Evolutionary conservation across 2,797 vertebrate genomes (phyloP).

Genomic region (Mycteria americana): DNA sequence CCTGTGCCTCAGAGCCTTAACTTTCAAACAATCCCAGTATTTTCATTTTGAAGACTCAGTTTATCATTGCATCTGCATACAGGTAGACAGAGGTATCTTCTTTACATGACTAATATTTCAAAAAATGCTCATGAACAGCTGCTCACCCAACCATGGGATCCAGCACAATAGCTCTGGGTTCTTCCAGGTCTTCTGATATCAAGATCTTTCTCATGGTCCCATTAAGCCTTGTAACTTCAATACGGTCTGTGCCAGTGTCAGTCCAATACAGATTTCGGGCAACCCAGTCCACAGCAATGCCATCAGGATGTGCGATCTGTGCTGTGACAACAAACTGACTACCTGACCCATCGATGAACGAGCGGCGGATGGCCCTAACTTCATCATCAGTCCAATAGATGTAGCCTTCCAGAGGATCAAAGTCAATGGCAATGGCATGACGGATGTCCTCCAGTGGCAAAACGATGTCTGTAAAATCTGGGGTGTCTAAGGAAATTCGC

Average conservation of each 20-base stretch:
- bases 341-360: conserved; percentile 85
- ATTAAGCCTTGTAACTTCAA: conserved; percentile 94
- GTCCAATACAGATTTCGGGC: conserved; percentile 98
- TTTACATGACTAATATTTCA: neutral
- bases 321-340: conserved; percentile 90
- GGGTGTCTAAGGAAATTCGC: conserved; percentile 92
- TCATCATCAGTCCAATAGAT: conserved; percentile 98
- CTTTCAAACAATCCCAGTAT: neutral
- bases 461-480: conserved; percentile 94
- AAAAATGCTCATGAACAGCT: neutral
- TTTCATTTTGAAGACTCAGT: neutral
- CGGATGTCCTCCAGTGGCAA: conserved; percentile 92
- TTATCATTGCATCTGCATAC: neutral
- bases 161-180: conserved; percentile 93
- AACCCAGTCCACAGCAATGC: conserved; percentile 96
- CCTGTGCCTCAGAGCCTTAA: neutral
- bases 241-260: conserved; percentile 94
- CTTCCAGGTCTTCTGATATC: conserved; percentile 93
- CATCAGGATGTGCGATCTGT: conserved; percentile 93
- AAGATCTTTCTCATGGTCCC: conserved; percentile 97
- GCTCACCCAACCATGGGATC: conserved; percentile 91
- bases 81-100: neutral
- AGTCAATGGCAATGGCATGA: conserved; percentile 96
- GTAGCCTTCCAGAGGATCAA: conserved; percentile 91
- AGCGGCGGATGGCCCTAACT: conserved; percentile 90